These are phyloP conservation scores for Allacma fusca DNA, from an alignment of 2,888 invertebrate genomes.

Conservation along the genomic window DNA sequence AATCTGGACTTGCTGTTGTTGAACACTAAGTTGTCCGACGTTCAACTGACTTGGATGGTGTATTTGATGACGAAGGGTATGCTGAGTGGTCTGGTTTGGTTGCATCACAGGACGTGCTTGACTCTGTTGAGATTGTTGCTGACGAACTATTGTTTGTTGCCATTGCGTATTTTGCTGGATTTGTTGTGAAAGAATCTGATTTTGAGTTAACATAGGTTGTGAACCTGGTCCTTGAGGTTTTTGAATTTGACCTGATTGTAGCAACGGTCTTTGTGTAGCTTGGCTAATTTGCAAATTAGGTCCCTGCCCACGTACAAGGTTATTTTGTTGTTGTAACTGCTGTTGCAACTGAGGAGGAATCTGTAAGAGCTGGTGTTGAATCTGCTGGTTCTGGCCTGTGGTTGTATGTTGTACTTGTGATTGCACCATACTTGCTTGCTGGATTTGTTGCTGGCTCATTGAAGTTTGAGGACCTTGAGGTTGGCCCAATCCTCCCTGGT, in stretches of 20 bases:
- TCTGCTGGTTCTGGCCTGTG: background rate
- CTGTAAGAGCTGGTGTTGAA: slow-evolving; percentile 27
- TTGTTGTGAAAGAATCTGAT: slow-evolving; percentile 45
- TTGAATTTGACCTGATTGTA: slow-evolving; percentile 41
- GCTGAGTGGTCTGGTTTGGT: background rate
- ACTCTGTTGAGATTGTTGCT: slow-evolving; percentile 25
- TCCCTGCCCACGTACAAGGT: background rate
- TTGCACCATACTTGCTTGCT: slow-evolving; percentile 5
- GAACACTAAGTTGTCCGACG: background rate
- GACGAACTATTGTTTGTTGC: slow-evolving; percentile 32
- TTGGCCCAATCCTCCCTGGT: background rate
- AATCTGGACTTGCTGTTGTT: slow-evolving; percentile 44
- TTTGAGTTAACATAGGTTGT: slow-evolving; percentile 35
- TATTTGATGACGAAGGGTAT: background rate
- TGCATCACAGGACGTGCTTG: slow-evolving; percentile 3
- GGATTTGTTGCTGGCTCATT: slow-evolving; percentile 3
- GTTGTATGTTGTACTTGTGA: slow-evolving; percentile 3
- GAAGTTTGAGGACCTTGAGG: slow-evolving; percentile 5
- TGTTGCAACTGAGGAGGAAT: slow-evolving; percentile 23
- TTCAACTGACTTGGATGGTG: background rate
- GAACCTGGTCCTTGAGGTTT: slow-evolving; percentile 41
- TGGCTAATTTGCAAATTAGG: slow-evolving; percentile 12
- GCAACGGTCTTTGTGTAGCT: slow-evolving; percentile 21
- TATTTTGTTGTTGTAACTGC: background rate
- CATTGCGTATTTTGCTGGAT: slow-evolving; percentile 36